Conservation (phyloP, 2,797 vertebrate species). For the Acanthiza pusilla region DNA sequence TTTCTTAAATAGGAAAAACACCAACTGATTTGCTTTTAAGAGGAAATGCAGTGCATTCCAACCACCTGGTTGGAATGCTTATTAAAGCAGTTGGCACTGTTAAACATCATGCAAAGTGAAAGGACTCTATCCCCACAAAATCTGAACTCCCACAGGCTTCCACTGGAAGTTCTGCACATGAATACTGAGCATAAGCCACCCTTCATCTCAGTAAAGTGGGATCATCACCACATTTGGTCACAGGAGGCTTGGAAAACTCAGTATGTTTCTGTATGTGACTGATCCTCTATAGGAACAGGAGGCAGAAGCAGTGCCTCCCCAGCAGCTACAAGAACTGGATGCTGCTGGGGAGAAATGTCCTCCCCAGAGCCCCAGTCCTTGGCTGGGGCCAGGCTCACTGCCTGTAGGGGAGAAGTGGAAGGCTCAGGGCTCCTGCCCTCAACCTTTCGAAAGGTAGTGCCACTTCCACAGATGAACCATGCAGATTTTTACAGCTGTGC, state of each 20-base stretch:
- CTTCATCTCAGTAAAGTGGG: background rate
- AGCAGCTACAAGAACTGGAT: background rate
- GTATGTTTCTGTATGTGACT: background rate
- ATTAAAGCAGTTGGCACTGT: background rate
- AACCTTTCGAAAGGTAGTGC: background rate
- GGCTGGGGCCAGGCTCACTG: background rate
- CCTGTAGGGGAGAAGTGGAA: background rate
- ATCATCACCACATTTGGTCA: background rate
- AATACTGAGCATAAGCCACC: background rate
- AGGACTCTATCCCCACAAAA: background rate
- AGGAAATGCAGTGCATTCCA: background rate
- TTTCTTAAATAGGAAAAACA: background rate
- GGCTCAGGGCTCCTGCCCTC: background rate
- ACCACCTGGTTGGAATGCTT: background rate
- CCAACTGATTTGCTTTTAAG: background rate
- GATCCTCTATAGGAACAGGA: fast-evolving
- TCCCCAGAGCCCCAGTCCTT: background rate
- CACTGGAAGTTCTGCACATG: background rate
- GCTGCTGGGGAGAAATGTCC: background rate
- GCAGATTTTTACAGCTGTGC: background rate
- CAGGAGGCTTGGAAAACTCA: background rate
- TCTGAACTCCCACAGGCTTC: background rate
- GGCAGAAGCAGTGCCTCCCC: background rate
- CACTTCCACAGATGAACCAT: background rate
- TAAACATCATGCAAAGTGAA: background rate